Evolutionary conservation across 1,140 invertebrate species (phyloP), one percentile per base, ranked within the genome.

Genomic region (Lepidurus couesii): DNA sequence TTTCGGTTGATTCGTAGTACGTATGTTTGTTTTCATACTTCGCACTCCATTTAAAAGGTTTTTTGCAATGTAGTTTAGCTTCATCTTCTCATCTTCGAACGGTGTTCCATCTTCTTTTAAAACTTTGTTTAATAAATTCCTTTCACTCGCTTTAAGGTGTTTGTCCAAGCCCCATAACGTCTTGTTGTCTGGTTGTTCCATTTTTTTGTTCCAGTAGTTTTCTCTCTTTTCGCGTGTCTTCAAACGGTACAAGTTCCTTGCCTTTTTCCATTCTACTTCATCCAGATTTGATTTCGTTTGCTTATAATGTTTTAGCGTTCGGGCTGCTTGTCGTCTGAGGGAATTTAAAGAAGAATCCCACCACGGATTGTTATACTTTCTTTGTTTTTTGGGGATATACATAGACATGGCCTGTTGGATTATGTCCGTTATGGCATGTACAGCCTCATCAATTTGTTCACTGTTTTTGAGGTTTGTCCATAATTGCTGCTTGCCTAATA

Each of bases 141-240:
- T 47, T 47, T 47, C 45, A 4, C 16, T 3, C 9, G 3, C 45
- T 47, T 16, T 9, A 47, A 47, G 45, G 45, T 47, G 1, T 47
- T 47, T 47, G 45, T 47, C 45, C 3, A 47, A 47, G 45, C 45
- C 1, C 1, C n/a, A 42, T 44, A 76, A 76, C 21, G 3, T 76
- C 42, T 76, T 24, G 9, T 42, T 42, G 6, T 42, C 42, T 44
- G 24, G 42, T 42, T n/a, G 1, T 26, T 76, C 75, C n/a, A 76
- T 21, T 24, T 76, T 24, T 76, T 43, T 24, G 42, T 76, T 76
- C 75, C 75, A 76, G 42, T 76, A 76, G 21, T 76, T 44, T 76
- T 76, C 75, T 76, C 44, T 21, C 1, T 76, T 76, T 76, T 42
- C 42, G 42, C 44, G 44, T 44, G 24, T 26, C 24, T 76, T 76